Percentiles rank a stretch among this genome's conserved stretches.
Conservation (phyloP, 2,797 vertebrate species). For the Odontamblyopus lacepedii region DNA sequence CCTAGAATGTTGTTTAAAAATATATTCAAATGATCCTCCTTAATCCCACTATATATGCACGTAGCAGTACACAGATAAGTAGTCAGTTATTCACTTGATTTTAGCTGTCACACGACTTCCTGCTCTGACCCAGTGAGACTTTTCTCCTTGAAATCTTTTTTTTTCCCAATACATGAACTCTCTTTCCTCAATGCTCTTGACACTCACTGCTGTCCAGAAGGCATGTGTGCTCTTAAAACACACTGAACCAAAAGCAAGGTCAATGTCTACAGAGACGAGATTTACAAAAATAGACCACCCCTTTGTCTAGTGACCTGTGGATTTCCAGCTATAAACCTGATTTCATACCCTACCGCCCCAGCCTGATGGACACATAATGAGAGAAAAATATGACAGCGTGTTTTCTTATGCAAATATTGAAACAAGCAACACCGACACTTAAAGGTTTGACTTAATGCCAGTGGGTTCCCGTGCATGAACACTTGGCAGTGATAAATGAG, state of each 20-base stretch:
- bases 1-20: too few relatives aligned
- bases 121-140: constrained; percentile 49
- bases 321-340: constrained; percentile 17
- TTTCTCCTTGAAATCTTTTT: constrained; percentile 39
- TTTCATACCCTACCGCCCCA: constrained; percentile 25
- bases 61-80: constrained; percentile 34
- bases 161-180: background rate
- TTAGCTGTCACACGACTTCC: constrained; percentile 42
- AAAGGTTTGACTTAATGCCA: constrained; percentile 57
- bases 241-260: constrained; percentile 36
- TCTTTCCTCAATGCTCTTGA: constrained; percentile 14
- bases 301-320: constrained; percentile 47
- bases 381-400: constrained; percentile 16
- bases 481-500: constrained; percentile 65
- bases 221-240: constrained; percentile 9
- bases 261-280: constrained; percentile 44
- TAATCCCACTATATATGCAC: too few relatives aligned
- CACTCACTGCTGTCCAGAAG: constrained; percentile 19
- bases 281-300: constrained; percentile 54
- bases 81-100: constrained; percentile 57
- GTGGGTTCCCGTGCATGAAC: constrained; percentile 38
- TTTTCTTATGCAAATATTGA: constrained; percentile 27
- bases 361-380: constrained; percentile 24
- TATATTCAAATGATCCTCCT: too few relatives aligned
- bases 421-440: constrained; percentile 16